Evolutionary conservation across 2,797 vertebrate genomes (phyloP).

Genomic region (Morelia viridis): DNA sequence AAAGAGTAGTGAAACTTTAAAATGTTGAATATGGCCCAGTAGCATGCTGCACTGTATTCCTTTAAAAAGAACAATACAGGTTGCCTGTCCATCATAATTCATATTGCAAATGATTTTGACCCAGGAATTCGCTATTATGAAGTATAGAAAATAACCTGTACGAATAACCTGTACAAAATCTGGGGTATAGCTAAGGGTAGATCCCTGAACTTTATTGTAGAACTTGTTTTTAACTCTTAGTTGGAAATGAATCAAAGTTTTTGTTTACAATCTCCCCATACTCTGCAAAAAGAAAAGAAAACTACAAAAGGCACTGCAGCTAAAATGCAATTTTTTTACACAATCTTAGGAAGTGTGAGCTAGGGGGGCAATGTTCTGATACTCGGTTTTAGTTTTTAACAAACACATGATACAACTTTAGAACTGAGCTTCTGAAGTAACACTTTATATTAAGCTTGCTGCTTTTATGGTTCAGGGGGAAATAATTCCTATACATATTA

Average conservation of each 20-base stretch:
- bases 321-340: neutral
- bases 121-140: neutral
- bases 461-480: accelerated
- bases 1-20: neutral
- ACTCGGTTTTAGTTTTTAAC: neutral
- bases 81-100: neutral
- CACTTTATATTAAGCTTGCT: neutral
- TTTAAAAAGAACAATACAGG: neutral
- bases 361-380: neutral
- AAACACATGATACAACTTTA: slow-evolving; percentile 10
- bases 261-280: neutral
- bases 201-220: neutral
- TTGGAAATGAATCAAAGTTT: slow-evolving; percentile 15
- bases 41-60: neutral
- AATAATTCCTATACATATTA: neutral
- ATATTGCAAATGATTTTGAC: neutral
- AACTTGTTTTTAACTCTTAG: slow-evolving; percentile 7
- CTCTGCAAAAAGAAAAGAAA: neutral
- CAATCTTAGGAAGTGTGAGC: neutral
- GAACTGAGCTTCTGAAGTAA: neutral
- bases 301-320: neutral
- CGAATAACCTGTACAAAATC: neutral
- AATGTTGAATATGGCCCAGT: neutral
- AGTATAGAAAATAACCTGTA: neutral
- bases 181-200: neutral